Percentiles rank a stretch among this genome's conserved stretches.
phyloP scores from a whole-genome alignment of 1,140 invertebrate genomes.

The Drosophila kurseongensis region DNA sequence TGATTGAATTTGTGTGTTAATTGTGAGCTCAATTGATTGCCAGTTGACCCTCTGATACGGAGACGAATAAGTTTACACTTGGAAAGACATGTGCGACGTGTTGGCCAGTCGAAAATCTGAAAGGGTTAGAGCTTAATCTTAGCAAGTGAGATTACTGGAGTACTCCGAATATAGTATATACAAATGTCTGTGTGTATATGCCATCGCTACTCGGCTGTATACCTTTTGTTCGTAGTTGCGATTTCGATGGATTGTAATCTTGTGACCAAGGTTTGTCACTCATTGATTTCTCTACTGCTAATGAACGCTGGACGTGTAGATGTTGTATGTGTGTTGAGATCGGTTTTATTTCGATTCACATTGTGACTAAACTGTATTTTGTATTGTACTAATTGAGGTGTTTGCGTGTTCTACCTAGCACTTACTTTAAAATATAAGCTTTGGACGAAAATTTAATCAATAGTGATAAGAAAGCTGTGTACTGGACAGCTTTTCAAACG shows the following conservation, averaged over 20 bases:
- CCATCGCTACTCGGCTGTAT: slow-evolving; percentile 13
- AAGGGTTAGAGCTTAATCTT: slow-evolving; percentile 16
- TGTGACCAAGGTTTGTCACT: slow-evolving; percentile 38
- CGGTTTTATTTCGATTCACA: slow-evolving; percentile 36
- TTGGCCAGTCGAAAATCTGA: slow-evolving; percentile 6
- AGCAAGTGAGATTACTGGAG: slow-evolving; percentile 20
- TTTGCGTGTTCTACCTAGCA: slow-evolving; percentile 39
- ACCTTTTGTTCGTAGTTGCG: slow-evolving; percentile 27
- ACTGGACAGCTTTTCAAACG: slow-evolving; percentile 10
- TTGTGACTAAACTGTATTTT: slow-evolving; percentile 25
- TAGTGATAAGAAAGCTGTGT: slow-evolving; percentile 46
- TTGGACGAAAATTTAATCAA: slow-evolving; percentile 46
- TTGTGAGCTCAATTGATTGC: slow-evolving; percentile 22
- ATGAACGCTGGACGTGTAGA: slow-evolving; percentile 8
- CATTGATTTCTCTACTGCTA: slow-evolving; percentile 33
- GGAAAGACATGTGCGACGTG: slow-evolving; percentile 21
- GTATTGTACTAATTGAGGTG: slow-evolving; percentile 26
- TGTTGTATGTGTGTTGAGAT: slow-evolving; percentile 26
- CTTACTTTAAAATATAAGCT: slow-evolving; percentile 26
- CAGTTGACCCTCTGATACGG: slow-evolving; percentile 31
- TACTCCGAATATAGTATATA: slow-evolving; percentile 13
- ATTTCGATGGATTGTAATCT: slow-evolving; percentile 42
- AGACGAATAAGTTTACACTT: slow-evolving; percentile 19
- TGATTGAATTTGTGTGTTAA: slow-evolving; percentile 11
- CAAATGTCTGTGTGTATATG: neutral